Evolutionary conservation across 2,797 vertebrate species (phyloP).

Genomic region (Ateles fusciceps): DNA sequence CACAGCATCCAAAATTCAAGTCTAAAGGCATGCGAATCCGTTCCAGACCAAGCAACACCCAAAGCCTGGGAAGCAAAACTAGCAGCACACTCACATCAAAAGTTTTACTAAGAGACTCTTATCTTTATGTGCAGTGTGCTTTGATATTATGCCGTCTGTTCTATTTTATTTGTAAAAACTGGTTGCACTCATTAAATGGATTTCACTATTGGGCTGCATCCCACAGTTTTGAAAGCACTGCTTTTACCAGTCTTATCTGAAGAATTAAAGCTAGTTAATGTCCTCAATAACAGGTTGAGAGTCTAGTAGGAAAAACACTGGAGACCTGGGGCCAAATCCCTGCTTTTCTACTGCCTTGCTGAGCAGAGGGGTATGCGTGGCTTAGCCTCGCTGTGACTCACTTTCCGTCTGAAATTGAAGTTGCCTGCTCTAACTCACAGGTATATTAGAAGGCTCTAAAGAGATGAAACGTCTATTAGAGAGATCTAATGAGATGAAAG

Average conservation of each 20-base stretch:
- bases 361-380: not conserved
- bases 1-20: not conserved
- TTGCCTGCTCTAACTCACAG: not conserved
- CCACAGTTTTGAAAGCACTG: not conserved
- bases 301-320: not conserved
- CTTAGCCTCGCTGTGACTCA: not conserved
- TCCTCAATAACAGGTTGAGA: not conserved
- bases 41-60: not conserved
- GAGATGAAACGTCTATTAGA: not conserved
- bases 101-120: not conserved
- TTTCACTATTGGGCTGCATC: not conserved
- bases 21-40: not conserved
- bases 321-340: not conserved
- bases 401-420: not conserved
- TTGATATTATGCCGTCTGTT: not conserved
- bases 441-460: no score
- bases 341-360: not conserved
- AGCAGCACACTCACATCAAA: not conserved
- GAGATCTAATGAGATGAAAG: not conserved
- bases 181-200: not conserved
- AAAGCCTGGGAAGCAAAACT: not conserved
- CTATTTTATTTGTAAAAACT: not conserved
- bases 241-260: not conserved
- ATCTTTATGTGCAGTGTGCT: not conserved
- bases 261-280: not conserved